Evolutionary conservation across 2,797 vertebrate genomes (phyloP).

Genomic region (Synanceia verrucosa): DNA sequence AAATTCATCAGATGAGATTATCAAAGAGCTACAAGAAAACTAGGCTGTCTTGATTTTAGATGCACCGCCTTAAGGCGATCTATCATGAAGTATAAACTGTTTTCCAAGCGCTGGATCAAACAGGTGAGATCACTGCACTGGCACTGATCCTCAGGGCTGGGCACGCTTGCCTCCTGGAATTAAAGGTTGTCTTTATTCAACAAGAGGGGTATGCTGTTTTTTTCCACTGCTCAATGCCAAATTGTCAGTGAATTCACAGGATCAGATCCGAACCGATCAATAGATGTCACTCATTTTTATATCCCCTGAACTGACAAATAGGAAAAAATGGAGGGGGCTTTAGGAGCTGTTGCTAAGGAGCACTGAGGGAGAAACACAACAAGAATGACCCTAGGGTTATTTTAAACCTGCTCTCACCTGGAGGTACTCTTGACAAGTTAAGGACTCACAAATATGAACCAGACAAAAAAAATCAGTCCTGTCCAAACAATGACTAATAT

Average conservation of each 20-base stretch:
- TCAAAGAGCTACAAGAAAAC: constrained; percentile 27
- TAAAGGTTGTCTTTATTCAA: constrained; percentile 66
- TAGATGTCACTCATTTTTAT: constrained; percentile 46
- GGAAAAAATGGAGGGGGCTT: constrained; percentile 37
- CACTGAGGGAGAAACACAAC: constrained; percentile 59
- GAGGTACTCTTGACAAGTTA: constrained; percentile 32
- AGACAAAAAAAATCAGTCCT: not conserved
- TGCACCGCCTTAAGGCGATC: constrained; percentile 35
- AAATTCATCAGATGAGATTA: constrained; percentile 29
- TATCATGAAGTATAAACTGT: constrained; percentile 65
- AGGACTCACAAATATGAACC: constrained; percentile 23
- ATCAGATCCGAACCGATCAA: constrained; percentile 54
- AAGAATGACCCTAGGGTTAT: constrained; percentile 23
- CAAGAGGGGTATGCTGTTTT: constrained; percentile 24
- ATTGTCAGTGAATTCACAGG: constrained; percentile 44
- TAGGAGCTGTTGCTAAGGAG: constrained; percentile 66
- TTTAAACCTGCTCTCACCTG: constrained; percentile 49
- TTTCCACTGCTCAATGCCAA: constrained; percentile 53
- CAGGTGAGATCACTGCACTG: constrained; percentile 58
- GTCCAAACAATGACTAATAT: constrained; percentile 41
- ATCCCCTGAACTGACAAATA: constrained; percentile 42
- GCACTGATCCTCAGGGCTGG: constrained; percentile 72
- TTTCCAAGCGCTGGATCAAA: constrained; percentile 62
- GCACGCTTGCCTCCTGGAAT: constrained; percentile 69
- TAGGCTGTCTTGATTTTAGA: constrained; percentile 17